Evolutionary conservation across 2,888 invertebrate genomes (phyloP), one percentile per base, ranked within the genome.

Genomic region (Dione vanillae): DNA sequence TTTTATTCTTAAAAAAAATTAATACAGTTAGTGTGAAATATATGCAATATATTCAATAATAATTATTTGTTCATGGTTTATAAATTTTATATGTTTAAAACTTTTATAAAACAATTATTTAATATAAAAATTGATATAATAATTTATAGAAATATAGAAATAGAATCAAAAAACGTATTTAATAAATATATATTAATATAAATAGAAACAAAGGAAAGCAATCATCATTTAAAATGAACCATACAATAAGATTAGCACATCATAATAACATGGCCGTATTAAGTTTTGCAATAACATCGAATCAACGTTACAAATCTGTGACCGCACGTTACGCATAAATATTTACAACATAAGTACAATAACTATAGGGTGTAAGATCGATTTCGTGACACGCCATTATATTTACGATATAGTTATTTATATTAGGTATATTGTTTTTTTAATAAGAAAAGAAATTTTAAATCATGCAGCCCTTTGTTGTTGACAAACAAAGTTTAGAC

Each of bases 271-370:
- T 76, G 80, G 79, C 82, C 75, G 81, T 78, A 82, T 75, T 77
- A 82, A 19, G 43, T 61, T 83, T 83, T 83, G 83, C 84, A 85
- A 82, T 79, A 69, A 78, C 78, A 80, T 83, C 84, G 83, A 85
- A 85, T 85, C 83, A 83, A 82, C 78, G 80, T 80, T 81, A 78
- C 78, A 75, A 82, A 81, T 80, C 79, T 66, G 67, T 70, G 74
- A 77, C 76, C 78, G 79, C 82, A 84, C 80, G 81, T 82, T 79
- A 84, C 78, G 75, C 79, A 77, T 76, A 75, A 85, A 82, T 82
- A 79, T 78, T 88, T 88, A 82, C 86, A 78, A 86, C 85, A 88
- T 78, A n/a, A n/a, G n/a, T n/a, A 78, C 75, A 77, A 79, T 77
- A 73, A 74, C 65, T 75, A 76, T 78, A 82, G 78, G 77, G 76